These are phyloP conservation scores for Caenorhabditis zanzibari DNA, from an alignment of 2,888 invertebrate species.

Conservation along the genomic window DNA sequence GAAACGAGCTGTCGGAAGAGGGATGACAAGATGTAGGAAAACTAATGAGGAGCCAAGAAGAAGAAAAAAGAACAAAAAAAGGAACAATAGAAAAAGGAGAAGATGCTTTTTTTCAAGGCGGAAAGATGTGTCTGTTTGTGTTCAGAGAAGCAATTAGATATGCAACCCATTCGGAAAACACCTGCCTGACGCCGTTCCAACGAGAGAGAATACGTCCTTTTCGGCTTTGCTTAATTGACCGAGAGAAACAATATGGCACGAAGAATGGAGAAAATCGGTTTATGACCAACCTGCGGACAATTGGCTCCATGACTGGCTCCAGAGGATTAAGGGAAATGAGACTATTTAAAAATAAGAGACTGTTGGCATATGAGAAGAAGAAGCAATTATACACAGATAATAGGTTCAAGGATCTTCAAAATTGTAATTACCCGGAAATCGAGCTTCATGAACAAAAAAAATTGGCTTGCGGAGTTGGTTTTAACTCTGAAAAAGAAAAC, in stretches of 20 bases:
- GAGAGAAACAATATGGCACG: slow-evolving; percentile 60
- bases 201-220: slow-evolving; percentile 43
- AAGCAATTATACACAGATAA: slow-evolving; percentile 26
- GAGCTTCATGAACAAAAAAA: neutral
- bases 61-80: slow-evolving; percentile 34
- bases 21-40: slow-evolving; percentile 26
- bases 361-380: slow-evolving; percentile 22
- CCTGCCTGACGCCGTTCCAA: slow-evolving; percentile 56
- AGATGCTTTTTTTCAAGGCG: slow-evolving; percentile 8
- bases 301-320: slow-evolving; percentile 64
- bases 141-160: slow-evolving; percentile 52
- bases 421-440: no score
- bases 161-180: slow-evolving; percentile 57
- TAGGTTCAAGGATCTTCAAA: neutral
- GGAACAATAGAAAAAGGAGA: slow-evolving; percentile 19
- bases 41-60: slow-evolving; percentile 50
- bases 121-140: slow-evolving; percentile 24
- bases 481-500: no score
- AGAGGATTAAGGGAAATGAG: slow-evolving; percentile 43
- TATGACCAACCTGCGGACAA: slow-evolving; percentile 47
- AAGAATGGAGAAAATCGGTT: slow-evolving; percentile 55
- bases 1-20: slow-evolving; percentile 48
- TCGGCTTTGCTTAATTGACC: slow-evolving; percentile 65
- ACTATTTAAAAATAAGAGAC: slow-evolving; percentile 27
- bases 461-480: neutral